Evolutionary conservation across 2,888 invertebrate genomes (phyloP), one percentile per base, ranked within the genome.

Genomic region (Morpho achilles): DNA sequence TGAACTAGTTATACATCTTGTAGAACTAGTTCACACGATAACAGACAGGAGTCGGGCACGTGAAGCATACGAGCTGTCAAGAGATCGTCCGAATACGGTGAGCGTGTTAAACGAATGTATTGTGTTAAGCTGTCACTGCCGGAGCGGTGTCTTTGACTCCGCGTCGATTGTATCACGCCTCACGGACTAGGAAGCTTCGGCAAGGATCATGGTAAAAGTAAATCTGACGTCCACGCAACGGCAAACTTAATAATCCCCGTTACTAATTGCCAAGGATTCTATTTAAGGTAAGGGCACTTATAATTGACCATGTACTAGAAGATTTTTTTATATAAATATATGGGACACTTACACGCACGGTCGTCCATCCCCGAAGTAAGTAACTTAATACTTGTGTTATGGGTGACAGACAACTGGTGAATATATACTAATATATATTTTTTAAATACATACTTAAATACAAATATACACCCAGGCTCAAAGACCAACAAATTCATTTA

Each of bases 81-180:
- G 80, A 77, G 70, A 77, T 77, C 76, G 73, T 78, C 83, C 77
- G 75, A 84, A 83, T 78, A 80, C 80, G 87, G 84, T 79, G 83
- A 87, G 87, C 88, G 85, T 87, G 84, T 86, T 87, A 87, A 87
- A 88, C 85, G 86, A 81, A 78, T 79, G 83, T 80, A 86, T 88
- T 89, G 87, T 88, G 78, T 76, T 69, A 73, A 70, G 78, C 84
- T 83, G 85, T 86, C 86, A 82, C 82, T 69, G 79, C 64, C 64
- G 70, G 68, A 69, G 79, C 82, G 84, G 82, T 79, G 71, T 79
- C 84, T 85, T 86, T 83, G 79, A 72, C 64, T 69, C 60, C 62
- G 69, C 72, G 69, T 72, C 71, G 81, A 84, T 83, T 76, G 75
- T 78, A 84, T 86, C 84, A 79, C 76, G 70, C 73, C 73, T 76